Percentiles rank a stretch among this genome's conserved stretches.
Evolutionary conservation across 2,797 vertebrate genomes (phyloP).

Genomic region (Rhinophrynus dorsalis): DNA sequence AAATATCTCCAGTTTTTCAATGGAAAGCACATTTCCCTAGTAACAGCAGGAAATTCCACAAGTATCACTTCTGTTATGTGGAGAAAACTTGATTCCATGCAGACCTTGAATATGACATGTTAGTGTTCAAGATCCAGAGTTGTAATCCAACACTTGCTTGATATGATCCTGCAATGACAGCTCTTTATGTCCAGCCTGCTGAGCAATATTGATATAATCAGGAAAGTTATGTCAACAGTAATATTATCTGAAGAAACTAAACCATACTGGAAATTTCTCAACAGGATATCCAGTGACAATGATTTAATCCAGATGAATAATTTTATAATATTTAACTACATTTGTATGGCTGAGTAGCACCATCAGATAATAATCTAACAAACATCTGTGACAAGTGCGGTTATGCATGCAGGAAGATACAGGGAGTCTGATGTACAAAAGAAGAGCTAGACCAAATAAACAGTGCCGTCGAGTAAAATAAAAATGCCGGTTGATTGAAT

Average conservation of each 20-base stretch:
- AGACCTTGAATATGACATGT: neutral
- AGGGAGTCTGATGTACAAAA: no score
- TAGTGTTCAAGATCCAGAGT: constrained; percentile 9
- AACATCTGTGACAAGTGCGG: constrained; percentile 22
- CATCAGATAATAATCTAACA: constrained; percentile 34
- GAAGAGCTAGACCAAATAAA: no score
- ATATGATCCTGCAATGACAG: constrained; percentile 35
- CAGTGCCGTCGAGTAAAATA: no score
- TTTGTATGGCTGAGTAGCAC: constrained; percentile 1
- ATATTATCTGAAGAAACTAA: constrained; percentile 37
- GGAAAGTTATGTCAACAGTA: constrained; percentile 39
- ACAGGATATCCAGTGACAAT: constrained; percentile 36
- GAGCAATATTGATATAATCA: constrained; percentile 44
- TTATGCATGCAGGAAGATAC: constrained; percentile 16
- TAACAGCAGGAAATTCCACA: neutral
- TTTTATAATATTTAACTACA: constrained; percentile 38
- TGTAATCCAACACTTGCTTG: constrained; percentile 9
- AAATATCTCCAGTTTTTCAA: no score
- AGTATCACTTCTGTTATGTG: neutral
- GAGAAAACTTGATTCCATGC: neutral
- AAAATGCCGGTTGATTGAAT: no score
- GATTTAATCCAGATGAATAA: constrained; percentile 40
- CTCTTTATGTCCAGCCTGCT: constrained; percentile 38
- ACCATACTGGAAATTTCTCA: constrained; percentile 41
- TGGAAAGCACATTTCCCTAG: no score